phyloP scores from a whole-genome alignment of 2,797 vertebrate genomes.

The Rhabdomys pumilio region DNA sequence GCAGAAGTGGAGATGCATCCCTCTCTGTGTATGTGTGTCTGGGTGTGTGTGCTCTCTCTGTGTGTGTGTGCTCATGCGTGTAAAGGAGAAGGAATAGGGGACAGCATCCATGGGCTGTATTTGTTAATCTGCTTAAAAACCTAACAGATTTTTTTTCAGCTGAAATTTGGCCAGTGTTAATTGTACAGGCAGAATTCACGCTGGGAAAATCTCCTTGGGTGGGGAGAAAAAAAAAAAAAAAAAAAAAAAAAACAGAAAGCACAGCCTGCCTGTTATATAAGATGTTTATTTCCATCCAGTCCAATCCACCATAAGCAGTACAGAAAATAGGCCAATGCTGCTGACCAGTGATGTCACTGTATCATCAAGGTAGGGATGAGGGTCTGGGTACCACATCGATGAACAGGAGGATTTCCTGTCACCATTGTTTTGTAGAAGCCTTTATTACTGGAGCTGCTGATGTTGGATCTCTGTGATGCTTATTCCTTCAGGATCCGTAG shows the following conservation, averaged over 20 bases:
- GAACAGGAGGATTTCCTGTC: constrained; percentile 62
- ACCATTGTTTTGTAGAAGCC: constrained; percentile 17
- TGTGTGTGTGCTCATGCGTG: background rate
- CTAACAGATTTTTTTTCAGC: constrained; percentile 86
- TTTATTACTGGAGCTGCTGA: constrained; percentile 48
- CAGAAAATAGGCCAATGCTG: constrained; percentile 89
- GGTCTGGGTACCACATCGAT: constrained; percentile 30
- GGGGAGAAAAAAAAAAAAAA: constrained; percentile 60
- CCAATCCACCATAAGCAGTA: constrained; percentile 83
- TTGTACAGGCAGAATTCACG: constrained; percentile 86
- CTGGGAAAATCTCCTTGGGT: constrained; percentile 87
- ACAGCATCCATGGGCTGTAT: constrained; percentile 73
- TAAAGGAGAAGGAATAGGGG: constrained; percentile 4
- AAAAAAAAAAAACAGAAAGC: no score
- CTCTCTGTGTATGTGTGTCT: background rate
- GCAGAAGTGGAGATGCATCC: background rate
- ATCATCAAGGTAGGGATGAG: constrained; percentile 52
- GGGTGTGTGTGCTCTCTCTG: background rate
- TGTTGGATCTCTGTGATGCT: constrained; percentile 38
- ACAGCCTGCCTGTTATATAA: constrained; percentile 90
- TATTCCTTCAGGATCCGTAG: constrained; percentile 60
- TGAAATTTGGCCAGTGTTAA: constrained; percentile 88
- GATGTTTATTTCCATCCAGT: constrained; percentile 89
- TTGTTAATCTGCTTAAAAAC: constrained; percentile 86
- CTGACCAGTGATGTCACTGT: constrained; percentile 83